phyloP scores from a whole-genome alignment of 1,140 invertebrate species.

The Lithobius niger region DNA sequence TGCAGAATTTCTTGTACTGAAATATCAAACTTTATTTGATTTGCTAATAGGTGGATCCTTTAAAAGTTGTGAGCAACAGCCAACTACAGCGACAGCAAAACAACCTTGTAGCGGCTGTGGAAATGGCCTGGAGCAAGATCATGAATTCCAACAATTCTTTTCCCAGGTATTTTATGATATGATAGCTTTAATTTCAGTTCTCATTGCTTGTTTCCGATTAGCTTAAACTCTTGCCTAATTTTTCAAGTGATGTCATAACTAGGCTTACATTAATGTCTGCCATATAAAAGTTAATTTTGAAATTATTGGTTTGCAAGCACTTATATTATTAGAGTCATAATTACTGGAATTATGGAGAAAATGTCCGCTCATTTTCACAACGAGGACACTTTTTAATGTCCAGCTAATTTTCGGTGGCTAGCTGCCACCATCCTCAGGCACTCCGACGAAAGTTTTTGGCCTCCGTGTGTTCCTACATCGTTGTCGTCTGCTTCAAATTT shows the following conservation, averaged over 20 bases:
- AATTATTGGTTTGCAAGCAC: too few relatives aligned
- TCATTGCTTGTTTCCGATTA: not conserved
- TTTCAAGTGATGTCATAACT: not conserved
- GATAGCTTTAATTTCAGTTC: conserved; percentile 6
- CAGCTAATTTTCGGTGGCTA: too few relatives aligned
- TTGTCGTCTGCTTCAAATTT: too few relatives aligned
- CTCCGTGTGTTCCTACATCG: too few relatives aligned
- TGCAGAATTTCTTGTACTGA: not conserved
- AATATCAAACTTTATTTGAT: not conserved
- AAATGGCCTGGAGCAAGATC: conserved; percentile 76
- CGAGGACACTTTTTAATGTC: too few relatives aligned
- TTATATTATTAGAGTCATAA: too few relatives aligned
- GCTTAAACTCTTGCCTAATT: not conserved
- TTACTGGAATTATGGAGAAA: too few relatives aligned
- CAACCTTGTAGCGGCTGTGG: conserved; percentile 66
- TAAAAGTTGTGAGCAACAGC: conserved; percentile 52
- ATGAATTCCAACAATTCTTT: conserved; percentile 64
- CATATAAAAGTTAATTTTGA: too few relatives aligned
- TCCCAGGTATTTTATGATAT: conserved; percentile 51
- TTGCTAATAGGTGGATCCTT: conserved; percentile 58
- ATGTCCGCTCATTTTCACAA: too few relatives aligned
- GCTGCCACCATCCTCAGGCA: too few relatives aligned
- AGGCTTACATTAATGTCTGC: too few relatives aligned
- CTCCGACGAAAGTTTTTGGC: too few relatives aligned
- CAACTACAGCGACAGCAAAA: conserved; percentile 62